These are phyloP conservation scores for Heliconius nattereri DNA, from an alignment of 1,140 invertebrate species.

Conservation along the genomic window DNA sequence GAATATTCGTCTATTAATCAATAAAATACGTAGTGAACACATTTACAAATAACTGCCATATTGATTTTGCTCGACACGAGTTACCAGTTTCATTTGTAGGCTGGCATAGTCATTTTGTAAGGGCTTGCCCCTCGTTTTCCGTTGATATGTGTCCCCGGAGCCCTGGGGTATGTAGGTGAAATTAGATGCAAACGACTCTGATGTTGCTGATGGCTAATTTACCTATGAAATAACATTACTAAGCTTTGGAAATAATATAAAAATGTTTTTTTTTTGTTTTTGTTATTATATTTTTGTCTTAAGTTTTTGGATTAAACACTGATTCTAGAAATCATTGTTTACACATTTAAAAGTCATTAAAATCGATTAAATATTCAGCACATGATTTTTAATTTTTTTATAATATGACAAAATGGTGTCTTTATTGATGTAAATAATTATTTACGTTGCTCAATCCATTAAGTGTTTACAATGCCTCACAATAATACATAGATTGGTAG, in stretches of 20 bases:
- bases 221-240: conserved; percentile 68
- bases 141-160: conserved; percentile 41
- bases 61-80: background rate
- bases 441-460: too few relatives aligned
- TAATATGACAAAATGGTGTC: too few relatives aligned
- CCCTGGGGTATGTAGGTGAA: conserved; percentile 54
- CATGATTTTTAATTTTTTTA: too few relatives aligned
- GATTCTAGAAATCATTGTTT: too few relatives aligned
- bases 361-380: too few relatives aligned
- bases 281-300: too few relatives aligned
- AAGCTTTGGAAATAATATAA: background rate
- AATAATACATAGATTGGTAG: too few relatives aligned
- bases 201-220: conserved; percentile 73
- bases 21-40: background rate
- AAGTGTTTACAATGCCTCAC: too few relatives aligned
- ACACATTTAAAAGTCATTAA: too few relatives aligned
- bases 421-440: too few relatives aligned
- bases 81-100: conserved; percentile 35
- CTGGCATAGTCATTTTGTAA: conserved; percentile 40
- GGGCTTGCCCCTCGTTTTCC: conserved; percentile 26
- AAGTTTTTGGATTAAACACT: too few relatives aligned
- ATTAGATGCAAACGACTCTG: conserved; percentile 76
- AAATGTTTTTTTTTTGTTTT: too few relatives aligned
- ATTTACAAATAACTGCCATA: background rate
- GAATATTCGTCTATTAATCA: background rate